Evolutionary conservation across 2,113 vertebrate species (phyloP).

Genomic region (Eretmochelys imbricata): DNA sequence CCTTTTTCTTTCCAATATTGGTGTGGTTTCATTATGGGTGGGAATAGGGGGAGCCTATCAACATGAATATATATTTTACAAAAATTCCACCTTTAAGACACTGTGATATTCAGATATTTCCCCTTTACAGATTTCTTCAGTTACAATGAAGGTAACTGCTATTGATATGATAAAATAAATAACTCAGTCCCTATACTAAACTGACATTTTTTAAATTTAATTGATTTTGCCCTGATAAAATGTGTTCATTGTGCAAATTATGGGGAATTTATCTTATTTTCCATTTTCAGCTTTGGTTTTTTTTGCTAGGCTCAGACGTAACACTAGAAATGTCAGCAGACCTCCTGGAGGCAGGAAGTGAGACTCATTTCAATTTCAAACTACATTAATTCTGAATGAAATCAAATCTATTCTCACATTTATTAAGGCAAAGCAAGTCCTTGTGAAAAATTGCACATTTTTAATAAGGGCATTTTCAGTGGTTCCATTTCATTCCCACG

Average conservation of each 20-base stretch:
- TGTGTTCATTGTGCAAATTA: conserved; percentile 32
- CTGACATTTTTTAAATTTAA: conserved; percentile 10
- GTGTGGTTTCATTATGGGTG: neutral
- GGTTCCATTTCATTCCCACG: conserved; percentile 62
- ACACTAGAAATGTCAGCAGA: conserved; percentile 64
- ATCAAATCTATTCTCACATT: conserved; percentile 73
- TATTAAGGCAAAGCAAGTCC: conserved; percentile 69
- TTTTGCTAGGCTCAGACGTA: neutral
- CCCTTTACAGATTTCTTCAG: neutral
- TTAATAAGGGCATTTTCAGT: conserved; percentile 74
- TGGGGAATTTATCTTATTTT: conserved; percentile 35
- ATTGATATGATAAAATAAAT: conserved; percentile 9
- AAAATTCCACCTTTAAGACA: neutral
- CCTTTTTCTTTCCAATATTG: neutral
- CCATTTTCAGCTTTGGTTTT: neutral
- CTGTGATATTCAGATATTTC: neutral
- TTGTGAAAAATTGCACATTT: conserved; percentile 74
- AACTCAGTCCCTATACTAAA: neutral
- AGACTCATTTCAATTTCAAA: conserved; percentile 78
- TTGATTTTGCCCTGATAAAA: conserved; percentile 39
- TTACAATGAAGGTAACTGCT: neutral
- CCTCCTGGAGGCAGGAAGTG: conserved; percentile 61
- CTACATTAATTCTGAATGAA: conserved; percentile 78
- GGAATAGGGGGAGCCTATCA: neutral
- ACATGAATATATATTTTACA: neutral